Evolutionary conservation across 2,888 invertebrate species (phyloP).

Genomic region (Polydrusus pterygomalis): DNA sequence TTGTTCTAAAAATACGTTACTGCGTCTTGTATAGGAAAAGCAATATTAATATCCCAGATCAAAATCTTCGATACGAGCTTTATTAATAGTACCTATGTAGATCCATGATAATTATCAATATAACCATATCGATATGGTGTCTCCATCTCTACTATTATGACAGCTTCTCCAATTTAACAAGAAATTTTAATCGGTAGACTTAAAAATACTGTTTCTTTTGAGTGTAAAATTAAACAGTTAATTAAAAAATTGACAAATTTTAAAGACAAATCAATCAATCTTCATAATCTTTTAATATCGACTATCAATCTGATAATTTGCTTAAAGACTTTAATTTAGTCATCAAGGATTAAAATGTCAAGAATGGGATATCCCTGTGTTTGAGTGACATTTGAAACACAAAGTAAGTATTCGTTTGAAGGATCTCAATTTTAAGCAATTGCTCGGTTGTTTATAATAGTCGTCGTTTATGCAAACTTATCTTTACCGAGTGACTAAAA

Average conservation of each 20-base stretch:
- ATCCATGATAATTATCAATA: no score
- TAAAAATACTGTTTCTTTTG: background rate
- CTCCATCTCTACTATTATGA: slow-evolving; percentile 30
- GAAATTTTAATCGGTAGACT: slow-evolving; percentile 2
- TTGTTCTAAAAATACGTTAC: no score
- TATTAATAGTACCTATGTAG: no score
- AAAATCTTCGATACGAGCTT: no score
- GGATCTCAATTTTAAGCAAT: background rate
- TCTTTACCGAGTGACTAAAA: background rate
- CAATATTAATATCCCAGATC: no score
- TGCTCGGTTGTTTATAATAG: background rate
- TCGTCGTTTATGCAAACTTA: background rate
- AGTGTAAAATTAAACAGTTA: background rate
- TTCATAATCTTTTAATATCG: background rate
- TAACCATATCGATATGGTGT: no score
- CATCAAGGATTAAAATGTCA: slow-evolving; percentile 10
- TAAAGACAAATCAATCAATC: slow-evolving; percentile 15
- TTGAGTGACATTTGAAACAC: background rate
- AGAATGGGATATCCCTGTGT: background rate
- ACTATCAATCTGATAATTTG: background rate
- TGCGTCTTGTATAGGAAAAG: no score
- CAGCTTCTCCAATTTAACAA: slow-evolving; percentile 26
- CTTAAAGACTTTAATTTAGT: background rate
- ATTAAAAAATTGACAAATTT: slow-evolving; percentile 13
- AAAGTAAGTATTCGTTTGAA: background rate